phyloP scores from a whole-genome alignment of 2,113 vertebrate genomes.

The Ifrita kowaldi region DNA sequence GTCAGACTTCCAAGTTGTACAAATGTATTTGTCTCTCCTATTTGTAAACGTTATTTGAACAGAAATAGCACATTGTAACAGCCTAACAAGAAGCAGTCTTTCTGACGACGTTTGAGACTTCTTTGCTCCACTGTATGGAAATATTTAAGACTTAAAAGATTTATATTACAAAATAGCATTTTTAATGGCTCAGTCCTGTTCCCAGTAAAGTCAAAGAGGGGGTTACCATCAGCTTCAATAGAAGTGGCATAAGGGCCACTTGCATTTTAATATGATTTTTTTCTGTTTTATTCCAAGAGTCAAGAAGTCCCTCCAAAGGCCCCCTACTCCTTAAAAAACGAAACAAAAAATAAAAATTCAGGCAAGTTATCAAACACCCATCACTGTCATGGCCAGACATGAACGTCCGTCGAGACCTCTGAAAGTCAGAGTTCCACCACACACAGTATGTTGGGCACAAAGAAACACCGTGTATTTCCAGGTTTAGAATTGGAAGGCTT shows the following conservation, averaged over 20 bases:
- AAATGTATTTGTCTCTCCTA: constrained; percentile 47
- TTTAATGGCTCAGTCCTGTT: neutral
- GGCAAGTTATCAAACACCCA: neutral
- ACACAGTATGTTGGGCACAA: neutral
- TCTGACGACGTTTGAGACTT: constrained; percentile 1
- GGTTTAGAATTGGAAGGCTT: neutral
- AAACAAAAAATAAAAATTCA: neutral
- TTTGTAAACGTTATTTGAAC: constrained; percentile 41
- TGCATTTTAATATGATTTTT: neutral
- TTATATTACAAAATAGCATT: constrained; percentile 2
- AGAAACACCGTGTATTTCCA: neutral
- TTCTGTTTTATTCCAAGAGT: neutral
- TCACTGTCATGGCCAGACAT: neutral
- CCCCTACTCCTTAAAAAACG: accelerated
- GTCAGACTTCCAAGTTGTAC: constrained; percentile 31
- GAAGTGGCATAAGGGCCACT: neutral
- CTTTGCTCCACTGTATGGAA: constrained; percentile 46
- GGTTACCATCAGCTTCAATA: neutral
- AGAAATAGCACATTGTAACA: constrained; percentile 57
- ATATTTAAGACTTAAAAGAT: constrained; percentile 52
- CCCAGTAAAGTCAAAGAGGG: neutral
- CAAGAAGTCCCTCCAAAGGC: neutral
- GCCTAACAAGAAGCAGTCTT: constrained; percentile 59
- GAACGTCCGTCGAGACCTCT: accelerated
- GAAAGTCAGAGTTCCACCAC: neutral